Evolutionary conservation across 2,888 invertebrate genomes (phyloP).

Genomic region (Cantharis rufa): DNA sequence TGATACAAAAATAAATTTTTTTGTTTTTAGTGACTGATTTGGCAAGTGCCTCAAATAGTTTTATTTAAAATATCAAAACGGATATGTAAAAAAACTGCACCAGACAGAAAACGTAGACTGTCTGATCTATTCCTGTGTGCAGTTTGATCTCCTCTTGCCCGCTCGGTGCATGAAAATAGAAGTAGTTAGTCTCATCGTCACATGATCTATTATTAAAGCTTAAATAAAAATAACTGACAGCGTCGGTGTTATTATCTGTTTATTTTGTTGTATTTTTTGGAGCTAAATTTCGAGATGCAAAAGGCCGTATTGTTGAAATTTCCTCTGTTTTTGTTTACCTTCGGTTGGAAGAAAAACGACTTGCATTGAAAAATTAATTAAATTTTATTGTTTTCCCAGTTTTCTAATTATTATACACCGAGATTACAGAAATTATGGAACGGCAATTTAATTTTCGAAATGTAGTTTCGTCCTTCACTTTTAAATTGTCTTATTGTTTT

Average conservation of each 20-base stretch:
- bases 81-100: conserved; percentile 23
- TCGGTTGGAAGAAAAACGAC: not conserved
- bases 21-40: not conserved
- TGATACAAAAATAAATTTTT: conserved; percentile 15
- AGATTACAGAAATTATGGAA: not conserved
- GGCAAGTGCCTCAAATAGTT: conserved; percentile 17
- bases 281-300: not conserved
- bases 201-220: conserved; percentile 23
- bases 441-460: not conserved
- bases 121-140: conserved; percentile 25
- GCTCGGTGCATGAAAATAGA: conserved; percentile 32
- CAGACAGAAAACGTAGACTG: conserved; percentile 31
- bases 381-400: not conserved
- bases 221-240: conserved; percentile 25
- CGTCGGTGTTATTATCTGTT: conserved; percentile 18
- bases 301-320: not conserved
- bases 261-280: conserved; percentile 9
- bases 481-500: not conserved
- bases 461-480: not conserved
- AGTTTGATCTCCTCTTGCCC: conserved; percentile 19
- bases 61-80: conserved; percentile 11
- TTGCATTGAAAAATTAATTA: not conserved
- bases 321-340: not conserved
- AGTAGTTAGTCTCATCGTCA: conserved; percentile 26
- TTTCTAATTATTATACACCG: not conserved